phyloP scores from a whole-genome alignment of 2,113 vertebrate genomes.

The Ardeotis arabs region DNA sequence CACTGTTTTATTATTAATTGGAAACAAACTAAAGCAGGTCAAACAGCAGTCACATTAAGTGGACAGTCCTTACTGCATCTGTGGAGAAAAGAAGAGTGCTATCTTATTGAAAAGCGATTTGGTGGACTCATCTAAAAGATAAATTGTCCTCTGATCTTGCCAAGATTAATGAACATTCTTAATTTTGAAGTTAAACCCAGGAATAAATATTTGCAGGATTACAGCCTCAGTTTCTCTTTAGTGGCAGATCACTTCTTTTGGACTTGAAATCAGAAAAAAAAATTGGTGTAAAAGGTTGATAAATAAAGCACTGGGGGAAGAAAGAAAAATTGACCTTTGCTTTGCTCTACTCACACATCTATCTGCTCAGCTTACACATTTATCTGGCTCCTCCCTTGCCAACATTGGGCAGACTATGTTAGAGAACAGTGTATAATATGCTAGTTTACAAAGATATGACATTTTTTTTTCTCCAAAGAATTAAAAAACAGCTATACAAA shows the following conservation, averaged over 20 bases:
- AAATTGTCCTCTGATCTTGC: neutral
- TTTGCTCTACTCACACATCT: neutral
- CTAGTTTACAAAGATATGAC: neutral
- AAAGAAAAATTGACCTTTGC: neutral
- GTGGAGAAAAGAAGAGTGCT: neutral
- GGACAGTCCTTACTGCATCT: neutral
- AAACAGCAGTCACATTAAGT: neutral
- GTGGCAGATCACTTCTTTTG: neutral
- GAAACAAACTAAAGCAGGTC: slow-evolving; percentile 10
- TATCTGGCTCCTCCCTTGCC: neutral
- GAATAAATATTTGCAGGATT: neutral
- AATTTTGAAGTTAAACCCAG: neutral
- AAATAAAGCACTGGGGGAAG: neutral
- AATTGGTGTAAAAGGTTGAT: neutral
- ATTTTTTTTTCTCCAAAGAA: neutral
- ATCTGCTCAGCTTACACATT: neutral
- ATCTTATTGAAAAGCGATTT: neutral
- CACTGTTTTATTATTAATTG: neutral
- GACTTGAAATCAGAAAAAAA: neutral
- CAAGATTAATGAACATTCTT: neutral
- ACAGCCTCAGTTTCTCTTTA: neutral
- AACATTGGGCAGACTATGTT: neutral
- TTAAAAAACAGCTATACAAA: neutral
- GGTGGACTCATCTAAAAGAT: neutral
- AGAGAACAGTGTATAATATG: neutral